A percentile compares a stretch with the other conserved stretches of the same genome.
phyloP scores from a whole-genome alignment of 2,888 invertebrate species.

The Tanytarsus gracilentus region DNA sequence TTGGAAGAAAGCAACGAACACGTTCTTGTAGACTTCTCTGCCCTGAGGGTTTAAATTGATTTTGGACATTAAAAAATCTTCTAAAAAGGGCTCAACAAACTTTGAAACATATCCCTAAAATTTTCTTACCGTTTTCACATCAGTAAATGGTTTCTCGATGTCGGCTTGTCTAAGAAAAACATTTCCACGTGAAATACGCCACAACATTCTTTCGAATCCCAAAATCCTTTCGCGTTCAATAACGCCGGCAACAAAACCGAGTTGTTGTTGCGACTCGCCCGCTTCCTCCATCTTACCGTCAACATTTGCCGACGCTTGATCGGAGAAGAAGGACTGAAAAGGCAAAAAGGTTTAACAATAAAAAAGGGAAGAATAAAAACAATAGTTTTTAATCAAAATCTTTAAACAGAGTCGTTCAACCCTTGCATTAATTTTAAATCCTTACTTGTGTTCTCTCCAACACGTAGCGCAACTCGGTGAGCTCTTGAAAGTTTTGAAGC shows the following conservation, averaged over 20 bases:
- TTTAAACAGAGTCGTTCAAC: too few species aligned
- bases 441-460: slow-evolving; percentile 77
- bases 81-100: neutral
- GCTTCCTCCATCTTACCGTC: slow-evolving; percentile 48
- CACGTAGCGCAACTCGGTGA: slow-evolving; percentile 85
- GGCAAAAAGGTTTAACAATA: neutral
- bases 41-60: slow-evolving; percentile 46
- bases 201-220: slow-evolving; percentile 77
- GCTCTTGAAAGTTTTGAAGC: slow-evolving; percentile 82
- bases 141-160: slow-evolving; percentile 62
- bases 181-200: slow-evolving; percentile 80
- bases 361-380: neutral
- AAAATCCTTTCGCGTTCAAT: slow-evolving; percentile 71
- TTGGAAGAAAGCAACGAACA: slow-evolving; percentile 73
- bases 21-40: slow-evolving; percentile 66
- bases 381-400: too few species aligned
- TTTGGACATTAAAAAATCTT: slow-evolving; percentile 28
- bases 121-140: slow-evolving; percentile 55
- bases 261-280: slow-evolving; percentile 45
- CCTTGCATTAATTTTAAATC: too few species aligned
- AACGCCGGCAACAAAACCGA: slow-evolving; percentile 74
- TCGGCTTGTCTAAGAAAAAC: slow-evolving; percentile 74
- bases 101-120: too few species aligned
- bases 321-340: slow-evolving; percentile 37
- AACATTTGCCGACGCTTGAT: slow-evolving; percentile 37